Evolutionary conservation across 2,113 vertebrate species (phyloP).

Genomic region (Pseudopipra pipra): DNA sequence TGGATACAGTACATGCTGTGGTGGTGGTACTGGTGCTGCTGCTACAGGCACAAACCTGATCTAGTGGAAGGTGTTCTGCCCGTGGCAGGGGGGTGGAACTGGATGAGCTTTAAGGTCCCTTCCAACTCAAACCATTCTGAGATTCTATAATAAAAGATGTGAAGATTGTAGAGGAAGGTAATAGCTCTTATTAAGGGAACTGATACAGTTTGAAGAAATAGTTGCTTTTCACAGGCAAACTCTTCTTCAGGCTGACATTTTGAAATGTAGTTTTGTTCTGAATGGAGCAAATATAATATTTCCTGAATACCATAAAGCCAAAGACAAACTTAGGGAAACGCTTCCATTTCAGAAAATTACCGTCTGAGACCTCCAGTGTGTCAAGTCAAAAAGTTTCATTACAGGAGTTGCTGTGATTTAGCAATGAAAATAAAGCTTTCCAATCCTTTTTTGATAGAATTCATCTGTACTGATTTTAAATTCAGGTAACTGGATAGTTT

Average conservation of each 20-base stretch:
- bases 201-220: background rate
- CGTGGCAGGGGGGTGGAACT: background rate
- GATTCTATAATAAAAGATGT: background rate
- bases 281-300: conserved; percentile 11
- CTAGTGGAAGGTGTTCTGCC: background rate
- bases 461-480: background rate
- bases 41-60: background rate
- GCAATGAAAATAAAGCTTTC: background rate
- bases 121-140: background rate
- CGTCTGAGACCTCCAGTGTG: background rate
- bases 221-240: conserved; percentile 35
- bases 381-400: background rate
- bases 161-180: background rate
- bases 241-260: conserved; percentile 51
- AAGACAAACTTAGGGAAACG: conserved; percentile 21
- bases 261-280: conserved; percentile 33
- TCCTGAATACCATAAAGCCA: background rate
- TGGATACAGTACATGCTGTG: background rate
- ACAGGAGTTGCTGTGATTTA: background rate
- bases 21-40: background rate
- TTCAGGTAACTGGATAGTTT: background rate
- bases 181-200: conserved; percentile 5
- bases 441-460: background rate
- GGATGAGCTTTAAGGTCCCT: background rate
- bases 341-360: background rate